Base-by-base conservation (phyloP, 2,797 vertebrate genomes). In the Parotocinclus haroldoi region DNA sequence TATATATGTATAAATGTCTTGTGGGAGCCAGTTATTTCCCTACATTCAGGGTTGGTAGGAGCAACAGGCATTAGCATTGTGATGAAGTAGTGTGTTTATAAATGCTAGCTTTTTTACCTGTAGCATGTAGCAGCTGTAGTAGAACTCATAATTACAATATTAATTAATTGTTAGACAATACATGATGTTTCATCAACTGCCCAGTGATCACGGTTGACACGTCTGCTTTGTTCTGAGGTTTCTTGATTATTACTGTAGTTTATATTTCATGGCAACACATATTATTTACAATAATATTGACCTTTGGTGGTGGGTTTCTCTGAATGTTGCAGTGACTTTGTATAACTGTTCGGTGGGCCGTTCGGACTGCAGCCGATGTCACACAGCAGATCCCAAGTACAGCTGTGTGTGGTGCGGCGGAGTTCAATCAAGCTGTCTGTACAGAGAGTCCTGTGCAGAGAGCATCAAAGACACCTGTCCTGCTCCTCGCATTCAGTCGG, bases 341-440 rank as follows among this genome's bases (percentile, higher is more conserved):
- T 98, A 96, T 75, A 94, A 98, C 87, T 99, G 96, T 81, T 94
- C 95, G 0, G 94, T 96, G 87, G 95, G 93, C 19, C 94, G 92
- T 0, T 87, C 84, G 0, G 96, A 99, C 82, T 99, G 96, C 68
- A 99, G 96, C 83, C 96, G 88, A 77, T 99, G 96, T 82, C 94
- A 94, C 46, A 96, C 95, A 0, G 95, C 94, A 2, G 84, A 88
- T 68, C 84, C 83, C 0, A 94, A 92, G 73, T 97, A 96, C 0
- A 85, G 83, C 56, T 99, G 96, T 9, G 95, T 94, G 79, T 99
- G 96, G 96, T 99, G 96, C 13, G 89, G 93, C 0, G 89, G 89
- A 0, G 76, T 80, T 9, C 88, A 58, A 27, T 87, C 92, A 62
- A 91, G 81, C 60, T 99, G 96, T 59, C 76, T 93, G 75, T 94